Base-by-base conservation (phyloP, 2,888 invertebrate species). In the Tethea ocularis region DNA sequence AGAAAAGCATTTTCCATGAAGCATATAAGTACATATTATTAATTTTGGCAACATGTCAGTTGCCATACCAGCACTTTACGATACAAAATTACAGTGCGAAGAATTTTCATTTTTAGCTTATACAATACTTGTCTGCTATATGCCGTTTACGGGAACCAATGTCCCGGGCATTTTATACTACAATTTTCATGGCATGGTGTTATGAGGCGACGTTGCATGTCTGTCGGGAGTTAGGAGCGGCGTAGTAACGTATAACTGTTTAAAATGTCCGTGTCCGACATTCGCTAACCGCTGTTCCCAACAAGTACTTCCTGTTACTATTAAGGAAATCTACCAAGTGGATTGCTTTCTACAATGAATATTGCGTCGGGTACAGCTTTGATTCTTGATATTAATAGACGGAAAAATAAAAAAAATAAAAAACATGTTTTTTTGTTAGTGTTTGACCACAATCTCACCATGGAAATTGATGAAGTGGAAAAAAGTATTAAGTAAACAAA, bases 181-280 rank as follows among this genome's bases (percentile, higher is more conserved):
- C 74, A 76, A 75, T 80, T 78, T 74, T 63, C 62, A 58, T 60
- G 69, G 71, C 73, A 69, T 64, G 67, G 71, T 68, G 71, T 69
- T 74, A 71, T 70, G 70, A 75, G 63, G 63, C 67, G 69, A 61
- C 69, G 51, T 83, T 64, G 82, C 80, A 74, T 80, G 83, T 75
- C 75, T 67, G 57, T 63, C 52, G 59, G 58, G 67, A 73, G 77
- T 78, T 74, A 75, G 65, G 59, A 58, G 63, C 66, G 57, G 60
- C 65, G 64, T 57, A 56, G 59, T 62, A 59, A 71, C 72, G 56
- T 61, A 69, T 68, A 76, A 75, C 74, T 66, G 73, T 77, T 81
- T 78, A 72, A 80, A 82, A 77, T 75, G 74, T 74, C 66, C 72
- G 75, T 76, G 76, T 81, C 76, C 68, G 69, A 78, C 72, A 71